Percentiles rank a stretch among this genome's conserved stretches.
Conservation (phyloP, 2,888 invertebrate genomes). For the Meteorus colon region DNA sequence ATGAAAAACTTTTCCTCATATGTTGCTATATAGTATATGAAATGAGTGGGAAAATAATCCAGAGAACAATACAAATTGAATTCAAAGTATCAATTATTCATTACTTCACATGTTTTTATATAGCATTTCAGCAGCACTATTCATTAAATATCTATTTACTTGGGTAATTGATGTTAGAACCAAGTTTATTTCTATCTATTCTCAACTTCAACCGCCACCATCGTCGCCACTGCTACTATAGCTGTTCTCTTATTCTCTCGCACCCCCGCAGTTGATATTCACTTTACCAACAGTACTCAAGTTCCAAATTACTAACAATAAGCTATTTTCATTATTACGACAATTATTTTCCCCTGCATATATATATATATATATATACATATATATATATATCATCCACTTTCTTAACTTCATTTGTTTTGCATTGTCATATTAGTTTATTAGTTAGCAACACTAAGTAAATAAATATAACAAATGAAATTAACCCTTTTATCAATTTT, state of each 20-base stretch:
- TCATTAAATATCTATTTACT: conserved; percentile 45
- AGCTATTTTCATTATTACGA: conserved; percentile 22
- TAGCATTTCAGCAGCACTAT: conserved; percentile 35
- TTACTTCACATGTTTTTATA: background rate
- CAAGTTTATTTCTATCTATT: conserved; percentile 9
- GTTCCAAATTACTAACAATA: conserved; percentile 34
- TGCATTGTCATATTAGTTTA: too few relatives aligned
- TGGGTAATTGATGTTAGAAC: background rate
- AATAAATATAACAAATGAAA: too few relatives aligned
- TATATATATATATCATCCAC: conserved; percentile 5
- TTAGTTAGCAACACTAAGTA: too few relatives aligned
- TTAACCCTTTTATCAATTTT: too few relatives aligned
- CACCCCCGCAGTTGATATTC: conserved; percentile 2
- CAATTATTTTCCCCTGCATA: conserved; percentile 30
- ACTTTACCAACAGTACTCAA: conserved; percentile 15
- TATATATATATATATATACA: conserved; percentile 9
- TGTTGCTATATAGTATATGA: too few relatives aligned
- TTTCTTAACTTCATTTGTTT: background rate
- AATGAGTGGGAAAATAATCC: too few relatives aligned
- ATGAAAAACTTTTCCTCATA: too few relatives aligned
- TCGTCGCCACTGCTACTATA: background rate
- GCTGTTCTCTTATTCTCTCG: background rate
- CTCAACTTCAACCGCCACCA: background rate
- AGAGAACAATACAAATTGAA: background rate
- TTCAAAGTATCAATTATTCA: background rate